phyloP scores from a whole-genome alignment of 2,113 vertebrate species.

The Strigops habroptila region DNA sequence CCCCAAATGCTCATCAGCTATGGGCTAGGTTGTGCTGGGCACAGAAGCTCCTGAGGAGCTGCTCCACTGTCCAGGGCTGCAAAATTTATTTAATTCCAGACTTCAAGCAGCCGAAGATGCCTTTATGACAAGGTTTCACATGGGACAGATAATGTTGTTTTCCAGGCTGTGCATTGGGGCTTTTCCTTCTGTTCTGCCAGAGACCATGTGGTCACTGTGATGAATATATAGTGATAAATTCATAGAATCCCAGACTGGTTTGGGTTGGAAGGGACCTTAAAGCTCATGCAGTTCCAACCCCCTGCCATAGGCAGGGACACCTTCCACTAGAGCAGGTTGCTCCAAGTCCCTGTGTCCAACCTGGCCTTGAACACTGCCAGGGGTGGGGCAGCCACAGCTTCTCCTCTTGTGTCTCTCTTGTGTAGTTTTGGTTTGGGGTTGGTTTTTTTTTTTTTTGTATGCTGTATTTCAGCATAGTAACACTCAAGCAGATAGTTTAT shows the following conservation, averaged over 20 bases:
- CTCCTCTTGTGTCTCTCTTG: background rate
- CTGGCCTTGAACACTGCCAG: background rate
- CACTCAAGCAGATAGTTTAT: background rate
- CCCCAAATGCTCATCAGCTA: background rate
- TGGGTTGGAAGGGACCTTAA: background rate
- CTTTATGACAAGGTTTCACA: background rate
- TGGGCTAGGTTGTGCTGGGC: background rate
- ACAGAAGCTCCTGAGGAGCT: background rate
- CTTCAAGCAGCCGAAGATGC: background rate
- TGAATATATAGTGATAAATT: background rate
- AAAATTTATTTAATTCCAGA: background rate
- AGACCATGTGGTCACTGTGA: fast-evolving
- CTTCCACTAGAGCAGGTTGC: background rate
- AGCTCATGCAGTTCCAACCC: background rate
- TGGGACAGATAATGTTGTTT: background rate
- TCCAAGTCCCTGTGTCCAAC: fast-evolving
- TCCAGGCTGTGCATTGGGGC: background rate
- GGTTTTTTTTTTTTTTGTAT: background rate
- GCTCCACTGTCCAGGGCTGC: background rate
- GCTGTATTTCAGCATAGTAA: background rate
- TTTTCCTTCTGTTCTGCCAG: background rate
- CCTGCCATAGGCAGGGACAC: background rate
- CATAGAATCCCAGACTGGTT: background rate
- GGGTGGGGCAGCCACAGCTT: background rate
- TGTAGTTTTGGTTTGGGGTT: background rate